Conservation (phyloP, 2,888 invertebrate species). For the Drosophila formosana region DNA sequence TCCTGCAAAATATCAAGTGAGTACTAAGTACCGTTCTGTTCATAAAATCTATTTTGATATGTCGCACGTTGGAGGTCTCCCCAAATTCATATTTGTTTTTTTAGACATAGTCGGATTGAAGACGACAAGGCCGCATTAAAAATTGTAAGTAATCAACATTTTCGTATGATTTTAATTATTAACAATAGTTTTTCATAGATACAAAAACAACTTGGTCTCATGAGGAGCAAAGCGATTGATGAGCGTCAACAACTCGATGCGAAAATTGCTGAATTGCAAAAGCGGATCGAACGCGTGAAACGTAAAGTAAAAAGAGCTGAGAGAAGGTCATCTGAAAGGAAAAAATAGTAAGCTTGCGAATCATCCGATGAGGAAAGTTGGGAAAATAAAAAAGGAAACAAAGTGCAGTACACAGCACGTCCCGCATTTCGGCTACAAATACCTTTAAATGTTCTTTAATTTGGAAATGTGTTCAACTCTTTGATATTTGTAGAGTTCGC, state of each 20-base stretch:
- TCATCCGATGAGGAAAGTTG: too few species aligned
- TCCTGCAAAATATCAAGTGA: conserved; percentile 3
- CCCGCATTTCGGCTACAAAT: too few species aligned
- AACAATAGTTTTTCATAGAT: background rate
- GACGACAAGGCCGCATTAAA: background rate
- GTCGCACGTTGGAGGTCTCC: background rate
- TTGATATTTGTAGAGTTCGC: too few species aligned
- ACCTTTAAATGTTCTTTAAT: too few species aligned
- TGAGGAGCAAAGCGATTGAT: conserved; percentile 3
- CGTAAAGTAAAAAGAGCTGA: background rate
- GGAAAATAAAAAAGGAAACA: too few species aligned
- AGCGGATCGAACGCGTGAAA: conserved; percentile 10
- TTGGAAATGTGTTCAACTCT: too few species aligned
- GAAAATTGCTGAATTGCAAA: conserved; percentile 18
- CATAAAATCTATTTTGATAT: background rate
- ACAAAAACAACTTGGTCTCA: conserved; percentile 1
- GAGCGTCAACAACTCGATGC: conserved; percentile 15
- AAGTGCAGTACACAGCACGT: too few species aligned
- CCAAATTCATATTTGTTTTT: too few species aligned
- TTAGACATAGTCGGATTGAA: background rate
- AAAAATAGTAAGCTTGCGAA: background rate
- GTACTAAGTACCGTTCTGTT: background rate
- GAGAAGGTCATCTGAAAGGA: background rate
- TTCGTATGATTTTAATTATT: accelerated
- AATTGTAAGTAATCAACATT: conserved; percentile 9